phyloP scores from a whole-genome alignment of 2,113 vertebrate genomes.

The Chaetorhynchus papuensis region DNA sequence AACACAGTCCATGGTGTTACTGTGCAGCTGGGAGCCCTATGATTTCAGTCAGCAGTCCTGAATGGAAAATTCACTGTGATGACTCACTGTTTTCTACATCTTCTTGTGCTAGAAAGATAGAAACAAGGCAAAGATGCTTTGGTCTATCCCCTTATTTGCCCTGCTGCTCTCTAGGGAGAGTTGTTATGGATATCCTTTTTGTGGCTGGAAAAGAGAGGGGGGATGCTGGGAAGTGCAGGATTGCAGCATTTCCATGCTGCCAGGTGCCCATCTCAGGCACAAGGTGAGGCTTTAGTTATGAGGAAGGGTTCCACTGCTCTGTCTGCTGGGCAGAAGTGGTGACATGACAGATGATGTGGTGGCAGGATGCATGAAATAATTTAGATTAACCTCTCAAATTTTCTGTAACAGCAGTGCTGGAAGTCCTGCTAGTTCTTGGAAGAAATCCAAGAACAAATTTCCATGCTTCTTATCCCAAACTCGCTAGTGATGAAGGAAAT shows the following conservation, averaged over 20 bases:
- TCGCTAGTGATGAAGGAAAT: neutral
- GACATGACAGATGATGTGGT: neutral
- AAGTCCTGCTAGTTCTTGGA: conserved; percentile 24
- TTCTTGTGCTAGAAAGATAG: neutral
- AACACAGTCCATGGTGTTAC: neutral
- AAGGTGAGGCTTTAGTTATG: neutral
- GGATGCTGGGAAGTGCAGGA: neutral
- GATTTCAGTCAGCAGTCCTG: neutral
- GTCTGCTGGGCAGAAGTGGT: neutral
- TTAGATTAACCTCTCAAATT: neutral
- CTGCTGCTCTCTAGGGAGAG: neutral
- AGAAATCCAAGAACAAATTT: conserved; percentile 27
- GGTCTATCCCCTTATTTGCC: neutral
- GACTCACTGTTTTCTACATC: neutral
- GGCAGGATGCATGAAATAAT: neutral
- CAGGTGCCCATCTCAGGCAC: neutral
- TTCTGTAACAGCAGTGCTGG: neutral
- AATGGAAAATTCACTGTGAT: neutral
- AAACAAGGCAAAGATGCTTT: neutral
- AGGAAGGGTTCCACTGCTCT: neutral
- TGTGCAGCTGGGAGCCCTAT: neutral
- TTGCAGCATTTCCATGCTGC: rapidly evolving
- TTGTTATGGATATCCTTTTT: neutral
- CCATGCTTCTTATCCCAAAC: neutral
- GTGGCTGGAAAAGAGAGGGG: neutral